Evolutionary conservation across 2,113 vertebrate species (phyloP).

Genomic region (Scalopus aquaticus): DNA sequence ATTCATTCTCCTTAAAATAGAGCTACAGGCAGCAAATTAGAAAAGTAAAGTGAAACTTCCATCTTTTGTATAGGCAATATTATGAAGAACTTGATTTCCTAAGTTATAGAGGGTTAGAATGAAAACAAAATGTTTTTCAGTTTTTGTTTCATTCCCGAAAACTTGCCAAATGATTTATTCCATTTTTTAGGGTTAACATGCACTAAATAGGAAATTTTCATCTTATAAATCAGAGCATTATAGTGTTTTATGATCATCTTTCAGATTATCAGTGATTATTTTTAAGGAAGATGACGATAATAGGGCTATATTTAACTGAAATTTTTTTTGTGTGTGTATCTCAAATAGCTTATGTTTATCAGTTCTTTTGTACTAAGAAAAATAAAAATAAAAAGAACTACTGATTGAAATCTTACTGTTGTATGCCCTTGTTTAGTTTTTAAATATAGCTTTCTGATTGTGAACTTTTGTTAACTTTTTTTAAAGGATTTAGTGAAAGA

Average conservation of each 20-base stretch:
- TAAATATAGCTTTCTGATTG: not conserved
- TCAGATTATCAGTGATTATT: not conserved
- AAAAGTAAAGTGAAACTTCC: not conserved
- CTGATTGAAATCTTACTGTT: slow-evolving; percentile 9
- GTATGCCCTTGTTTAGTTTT: not conserved
- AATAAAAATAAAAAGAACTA: not conserved
- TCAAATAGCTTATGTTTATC: not conserved
- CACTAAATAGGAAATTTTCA: not conserved
- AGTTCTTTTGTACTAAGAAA: not conserved
- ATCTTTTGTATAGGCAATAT: not conserved
- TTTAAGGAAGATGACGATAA: not conserved
- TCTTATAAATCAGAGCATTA: not conserved
- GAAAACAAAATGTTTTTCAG: not conserved
- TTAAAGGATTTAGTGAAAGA: not conserved
- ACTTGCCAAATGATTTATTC: not conserved
- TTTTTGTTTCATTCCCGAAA: slow-evolving; percentile 6
- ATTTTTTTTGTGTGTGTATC: not conserved
- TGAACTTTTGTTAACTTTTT: slow-evolving; percentile 16
- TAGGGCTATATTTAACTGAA: not conserved
- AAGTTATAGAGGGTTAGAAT: not conserved
- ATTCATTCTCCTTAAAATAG: not conserved
- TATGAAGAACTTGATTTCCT: slow-evolving; percentile 3
- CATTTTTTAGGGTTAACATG: not conserved
- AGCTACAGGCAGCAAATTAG: not conserved
- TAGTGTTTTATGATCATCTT: not conserved